Conservation (phyloP, 1,140 invertebrate genomes). For the Heliconius hermathena region DNA sequence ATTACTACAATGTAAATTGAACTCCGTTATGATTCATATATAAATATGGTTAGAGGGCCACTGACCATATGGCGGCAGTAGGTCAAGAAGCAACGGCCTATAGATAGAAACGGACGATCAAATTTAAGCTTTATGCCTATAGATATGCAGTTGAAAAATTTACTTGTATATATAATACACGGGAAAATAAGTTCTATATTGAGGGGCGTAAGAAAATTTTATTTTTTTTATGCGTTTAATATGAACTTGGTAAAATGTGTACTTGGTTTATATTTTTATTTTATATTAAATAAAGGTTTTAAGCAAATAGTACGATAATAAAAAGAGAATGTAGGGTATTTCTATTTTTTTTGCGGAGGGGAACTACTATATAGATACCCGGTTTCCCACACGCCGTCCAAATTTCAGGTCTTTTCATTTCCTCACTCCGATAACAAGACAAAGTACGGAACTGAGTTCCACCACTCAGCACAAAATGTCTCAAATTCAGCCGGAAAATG, state of each 20-base stretch:
- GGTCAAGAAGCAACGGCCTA: slow-evolving; percentile 41
- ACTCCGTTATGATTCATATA: slow-evolving; percentile 41
- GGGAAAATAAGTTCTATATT: background rate
- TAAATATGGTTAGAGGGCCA: slow-evolving; percentile 39
- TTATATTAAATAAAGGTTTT: no score
- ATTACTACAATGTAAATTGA: slow-evolving; percentile 13
- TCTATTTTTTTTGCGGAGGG: no score
- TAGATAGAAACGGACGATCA: background rate
- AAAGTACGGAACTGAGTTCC: background rate
- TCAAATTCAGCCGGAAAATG: background rate
- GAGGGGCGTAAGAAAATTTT: background rate
- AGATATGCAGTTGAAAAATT: background rate
- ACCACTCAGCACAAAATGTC: background rate
- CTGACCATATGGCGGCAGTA: slow-evolving; percentile 59
- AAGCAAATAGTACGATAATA: no score
- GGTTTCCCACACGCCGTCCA: no score
- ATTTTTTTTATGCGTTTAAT: background rate
- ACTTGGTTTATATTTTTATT: background rate
- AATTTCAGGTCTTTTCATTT: background rate
- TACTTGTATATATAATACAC: background rate
- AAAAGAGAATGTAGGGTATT: no score
- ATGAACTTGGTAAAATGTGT: background rate
- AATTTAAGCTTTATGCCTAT: background rate
- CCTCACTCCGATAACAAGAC: background rate
- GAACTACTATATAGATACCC: no score